phyloP scores from a whole-genome alignment of 2,888 invertebrate species.

The Drosophila colorata region DNA sequence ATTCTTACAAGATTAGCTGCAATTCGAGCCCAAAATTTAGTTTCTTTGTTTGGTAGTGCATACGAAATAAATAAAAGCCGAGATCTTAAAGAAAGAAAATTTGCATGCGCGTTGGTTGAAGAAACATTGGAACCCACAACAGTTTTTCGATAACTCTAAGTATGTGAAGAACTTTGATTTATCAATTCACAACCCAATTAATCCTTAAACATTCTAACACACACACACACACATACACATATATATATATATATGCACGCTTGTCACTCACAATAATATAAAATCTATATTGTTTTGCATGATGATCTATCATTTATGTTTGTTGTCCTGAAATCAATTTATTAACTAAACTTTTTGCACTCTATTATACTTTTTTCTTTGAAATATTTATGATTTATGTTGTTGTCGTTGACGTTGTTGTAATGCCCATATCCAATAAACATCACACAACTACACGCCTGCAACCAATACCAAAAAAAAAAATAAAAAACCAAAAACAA shows the following conservation, averaged over 20 bases:
- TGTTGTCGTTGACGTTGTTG: slow-evolving; percentile 64
- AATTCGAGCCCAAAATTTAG: slow-evolving; percentile 15
- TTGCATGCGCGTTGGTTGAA: slow-evolving; percentile 43
- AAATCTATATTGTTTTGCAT: slow-evolving; percentile 18
- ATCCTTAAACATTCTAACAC: background rate
- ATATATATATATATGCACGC: slow-evolving; percentile 28
- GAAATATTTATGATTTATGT: slow-evolving; percentile 44
- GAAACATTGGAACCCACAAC: slow-evolving; percentile 38
- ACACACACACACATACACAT: slow-evolving; percentile 9
- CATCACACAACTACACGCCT: slow-evolving; percentile 38
- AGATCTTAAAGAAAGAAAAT: slow-evolving; percentile 35
- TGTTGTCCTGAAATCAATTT: slow-evolving; percentile 27
- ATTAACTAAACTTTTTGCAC: slow-evolving; percentile 49
- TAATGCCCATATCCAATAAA: slow-evolving; percentile 51
- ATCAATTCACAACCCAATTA: background rate
- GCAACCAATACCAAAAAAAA: slow-evolving; percentile 36
- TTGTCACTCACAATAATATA: slow-evolving; percentile 20
- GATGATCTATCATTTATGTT: slow-evolving; percentile 35
- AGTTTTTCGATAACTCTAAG: slow-evolving; percentile 11
- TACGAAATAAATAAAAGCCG: background rate
- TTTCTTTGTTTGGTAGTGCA: slow-evolving; percentile 32
- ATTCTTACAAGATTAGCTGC: slow-evolving; percentile 24
- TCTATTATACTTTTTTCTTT: slow-evolving; percentile 50
- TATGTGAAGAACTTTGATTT: background rate
- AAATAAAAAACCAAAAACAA: slow-evolving; percentile 1